Conservation (phyloP, 2,113 vertebrate species). For the Nycticebus coucang region DNA sequence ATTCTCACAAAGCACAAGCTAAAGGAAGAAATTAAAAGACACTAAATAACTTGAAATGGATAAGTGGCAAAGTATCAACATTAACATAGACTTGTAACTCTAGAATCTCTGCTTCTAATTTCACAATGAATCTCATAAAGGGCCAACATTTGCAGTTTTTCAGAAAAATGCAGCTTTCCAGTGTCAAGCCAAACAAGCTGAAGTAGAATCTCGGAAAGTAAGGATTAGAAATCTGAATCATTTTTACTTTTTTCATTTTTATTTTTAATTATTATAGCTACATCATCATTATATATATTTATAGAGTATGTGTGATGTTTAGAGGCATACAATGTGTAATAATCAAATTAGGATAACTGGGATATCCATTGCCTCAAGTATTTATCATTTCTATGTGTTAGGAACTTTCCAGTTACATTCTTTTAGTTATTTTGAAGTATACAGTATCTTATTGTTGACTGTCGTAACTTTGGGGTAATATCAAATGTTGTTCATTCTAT, state of each 20-base stretch:
- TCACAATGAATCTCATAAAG: neutral
- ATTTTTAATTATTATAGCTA: too few relatives aligned
- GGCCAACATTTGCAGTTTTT: neutral
- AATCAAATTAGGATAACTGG: too few relatives aligned
- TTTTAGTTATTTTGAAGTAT: too few relatives aligned
- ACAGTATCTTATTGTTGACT: too few relatives aligned
- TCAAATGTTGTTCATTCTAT: too few relatives aligned
- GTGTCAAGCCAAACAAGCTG: neutral
- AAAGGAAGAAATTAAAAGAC: conserved; percentile 13
- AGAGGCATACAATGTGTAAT: too few relatives aligned
- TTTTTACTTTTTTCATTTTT: neutral
- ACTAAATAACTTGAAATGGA: neutral
- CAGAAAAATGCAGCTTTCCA: neutral
- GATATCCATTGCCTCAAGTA: too few relatives aligned
- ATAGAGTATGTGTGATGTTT: too few relatives aligned
- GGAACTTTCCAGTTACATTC: too few relatives aligned
- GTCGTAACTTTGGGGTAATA: too few relatives aligned
- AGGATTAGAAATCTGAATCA: neutral
- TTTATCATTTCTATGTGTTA: too few relatives aligned
- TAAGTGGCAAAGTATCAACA: neutral
- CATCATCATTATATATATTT: too few relatives aligned
- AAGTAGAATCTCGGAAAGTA: neutral
- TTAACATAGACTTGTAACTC: neutral
- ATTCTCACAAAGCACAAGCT: conserved; percentile 19
- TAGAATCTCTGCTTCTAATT: conserved; percentile 4